phyloP scores from a whole-genome alignment of 2,113 vertebrate genomes.

The Vidua macroura region DNA sequence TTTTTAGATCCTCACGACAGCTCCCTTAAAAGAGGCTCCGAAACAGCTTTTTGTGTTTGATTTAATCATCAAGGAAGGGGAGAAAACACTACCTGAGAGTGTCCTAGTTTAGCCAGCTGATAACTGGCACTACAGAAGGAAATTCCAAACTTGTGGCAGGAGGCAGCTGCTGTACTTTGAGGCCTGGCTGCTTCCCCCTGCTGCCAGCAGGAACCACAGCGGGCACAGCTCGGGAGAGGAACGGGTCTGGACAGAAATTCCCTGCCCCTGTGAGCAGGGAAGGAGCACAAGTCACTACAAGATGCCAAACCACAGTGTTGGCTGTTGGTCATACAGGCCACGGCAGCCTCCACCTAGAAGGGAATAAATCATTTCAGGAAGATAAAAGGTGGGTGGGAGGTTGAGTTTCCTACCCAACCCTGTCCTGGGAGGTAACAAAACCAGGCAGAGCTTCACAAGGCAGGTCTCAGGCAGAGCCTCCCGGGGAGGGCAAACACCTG shows the following conservation, averaged over 20 bases:
- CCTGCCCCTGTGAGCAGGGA: not conserved
- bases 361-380: not conserved
- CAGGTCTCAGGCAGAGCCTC: not conserved
- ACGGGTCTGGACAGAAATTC: not conserved
- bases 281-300: not conserved
- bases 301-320: not conserved
- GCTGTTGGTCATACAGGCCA: not conserved
- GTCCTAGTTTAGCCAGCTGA: not conserved
- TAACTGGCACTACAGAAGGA: not conserved
- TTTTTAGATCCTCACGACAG: not conserved
- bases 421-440: not conserved
- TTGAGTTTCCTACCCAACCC: not conserved
- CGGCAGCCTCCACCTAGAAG: not conserved
- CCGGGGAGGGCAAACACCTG: rapidly evolving
- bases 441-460: not conserved
- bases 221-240: rapidly evolving
- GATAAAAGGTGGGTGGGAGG: not conserved
- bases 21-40: not conserved
- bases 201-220: not conserved
- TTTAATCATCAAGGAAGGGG: not conserved
- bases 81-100: not conserved
- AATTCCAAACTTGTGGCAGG: not conserved
- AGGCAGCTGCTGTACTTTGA: not conserved
- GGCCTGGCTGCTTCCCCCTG: not conserved
- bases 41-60: not conserved